Percentiles rank a stretch among this genome's conserved stretches.
These are phyloP conservation scores for Neosalanx taihuensis DNA, from an alignment of 2,797 vertebrate species.

Conservation along the genomic window DNA sequence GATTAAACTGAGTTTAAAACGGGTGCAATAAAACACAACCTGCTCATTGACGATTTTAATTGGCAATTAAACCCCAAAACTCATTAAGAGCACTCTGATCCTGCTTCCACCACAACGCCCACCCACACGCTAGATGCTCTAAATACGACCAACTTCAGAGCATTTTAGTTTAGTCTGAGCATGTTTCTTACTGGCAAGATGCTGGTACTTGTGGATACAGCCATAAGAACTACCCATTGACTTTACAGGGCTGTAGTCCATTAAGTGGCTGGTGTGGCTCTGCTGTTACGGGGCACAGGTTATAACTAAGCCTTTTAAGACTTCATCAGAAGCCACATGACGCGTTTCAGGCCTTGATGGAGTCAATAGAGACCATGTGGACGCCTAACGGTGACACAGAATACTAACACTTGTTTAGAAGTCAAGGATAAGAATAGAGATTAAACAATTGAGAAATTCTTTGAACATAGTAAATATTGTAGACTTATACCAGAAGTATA, in stretches of 20 bases:
- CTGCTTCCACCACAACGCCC: slow-evolving; percentile 31
- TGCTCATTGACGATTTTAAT: slow-evolving; percentile 41
- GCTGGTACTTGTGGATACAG: slow-evolving; percentile 27
- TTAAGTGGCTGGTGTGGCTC: slow-evolving; percentile 55
- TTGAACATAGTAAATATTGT: too few relatives aligned
- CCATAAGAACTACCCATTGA: slow-evolving; percentile 51
- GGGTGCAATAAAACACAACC: slow-evolving; percentile 34
- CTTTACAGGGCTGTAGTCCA: slow-evolving; percentile 51
- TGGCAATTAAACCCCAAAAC: slow-evolving; percentile 42
- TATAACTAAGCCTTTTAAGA: slow-evolving; percentile 49
- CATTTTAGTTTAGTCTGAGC: slow-evolving; percentile 47
- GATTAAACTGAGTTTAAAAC: slow-evolving; percentile 7
- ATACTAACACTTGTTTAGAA: too few relatives aligned
- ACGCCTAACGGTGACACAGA: neutral
- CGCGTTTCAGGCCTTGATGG: neutral
- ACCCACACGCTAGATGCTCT: slow-evolving; percentile 12
- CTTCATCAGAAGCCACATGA: slow-evolving; percentile 33
- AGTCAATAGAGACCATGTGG: slow-evolving; percentile 55
- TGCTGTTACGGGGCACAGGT: slow-evolving; percentile 38
- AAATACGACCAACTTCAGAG: slow-evolving; percentile 38
- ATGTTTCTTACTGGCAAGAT: slow-evolving; percentile 51
- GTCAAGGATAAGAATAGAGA: too few relatives aligned
- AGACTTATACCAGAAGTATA: too few relatives aligned
- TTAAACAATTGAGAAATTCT: too few relatives aligned
- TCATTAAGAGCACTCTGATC: slow-evolving; percentile 41